Percentiles rank a stretch among this genome's conserved stretches.
Evolutionary conservation across 2,113 vertebrate genomes (phyloP).

Genomic region (Pangasianodon hypophthalmus): DNA sequence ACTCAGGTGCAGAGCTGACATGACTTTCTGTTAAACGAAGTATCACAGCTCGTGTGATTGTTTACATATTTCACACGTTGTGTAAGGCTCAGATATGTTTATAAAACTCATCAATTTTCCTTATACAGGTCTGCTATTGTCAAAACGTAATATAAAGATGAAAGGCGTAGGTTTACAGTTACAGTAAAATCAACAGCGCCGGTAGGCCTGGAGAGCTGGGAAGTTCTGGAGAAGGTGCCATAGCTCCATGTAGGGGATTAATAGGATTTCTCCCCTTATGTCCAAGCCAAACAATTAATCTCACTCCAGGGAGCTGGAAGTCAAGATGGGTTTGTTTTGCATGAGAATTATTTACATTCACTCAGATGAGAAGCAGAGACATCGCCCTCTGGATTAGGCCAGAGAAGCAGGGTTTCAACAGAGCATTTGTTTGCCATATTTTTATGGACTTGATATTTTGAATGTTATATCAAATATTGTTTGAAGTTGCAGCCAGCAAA

Average conservation of each 20-base stretch:
- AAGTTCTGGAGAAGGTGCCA: constrained; percentile 53
- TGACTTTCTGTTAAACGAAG: neutral
- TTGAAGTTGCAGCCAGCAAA: constrained; percentile 19
- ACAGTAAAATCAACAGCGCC: constrained; percentile 50
- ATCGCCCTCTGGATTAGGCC: neutral
- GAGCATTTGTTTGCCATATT: neutral
- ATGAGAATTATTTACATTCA: constrained; percentile 50
- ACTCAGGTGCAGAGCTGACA: neutral
- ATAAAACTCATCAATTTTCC: constrained; percentile 35
- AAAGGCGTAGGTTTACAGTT: constrained; percentile 50
- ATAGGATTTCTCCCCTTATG: constrained; percentile 43
- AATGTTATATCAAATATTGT: constrained; percentile 1
- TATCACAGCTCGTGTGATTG: constrained; percentile 13
- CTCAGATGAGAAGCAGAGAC: constrained; percentile 25
- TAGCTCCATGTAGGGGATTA: constrained; percentile 54
- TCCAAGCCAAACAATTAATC: constrained; percentile 61
- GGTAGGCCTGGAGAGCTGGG: constrained; percentile 36
- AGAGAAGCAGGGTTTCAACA: neutral
- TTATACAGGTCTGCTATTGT: constrained; percentile 38
- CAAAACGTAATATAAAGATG: constrained; percentile 49
- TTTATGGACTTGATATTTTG: constrained; percentile 4
- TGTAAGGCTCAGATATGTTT: constrained; percentile 18
- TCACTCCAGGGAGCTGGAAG: constrained; percentile 45
- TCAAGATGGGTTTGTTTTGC: constrained; percentile 45
- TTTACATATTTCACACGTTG: constrained; percentile 46